Conservation (phyloP, 2,797 vertebrate genomes). For the Sternotherus odoratus region DNA sequence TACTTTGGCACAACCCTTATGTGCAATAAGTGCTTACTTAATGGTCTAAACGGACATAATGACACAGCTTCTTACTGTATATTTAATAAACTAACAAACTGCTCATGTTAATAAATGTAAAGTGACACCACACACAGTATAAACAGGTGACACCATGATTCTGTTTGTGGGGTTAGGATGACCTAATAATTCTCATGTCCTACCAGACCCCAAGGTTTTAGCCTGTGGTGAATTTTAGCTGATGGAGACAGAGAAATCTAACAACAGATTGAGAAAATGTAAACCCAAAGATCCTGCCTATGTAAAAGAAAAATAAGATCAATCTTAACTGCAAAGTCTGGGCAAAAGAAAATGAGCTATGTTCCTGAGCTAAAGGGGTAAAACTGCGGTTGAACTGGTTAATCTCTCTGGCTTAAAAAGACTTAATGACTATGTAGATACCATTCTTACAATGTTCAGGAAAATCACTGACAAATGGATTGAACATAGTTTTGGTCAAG, state of each 20-base stretch:
- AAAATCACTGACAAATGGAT: not conserved
- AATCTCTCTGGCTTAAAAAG: not conserved
- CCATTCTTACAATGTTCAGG: not conserved
- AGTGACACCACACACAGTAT: not conserved
- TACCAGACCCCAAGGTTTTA: not conserved
- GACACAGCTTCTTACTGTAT: not conserved
- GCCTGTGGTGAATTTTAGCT: too few species aligned
- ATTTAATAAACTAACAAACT: not conserved
- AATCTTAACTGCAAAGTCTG: not conserved
- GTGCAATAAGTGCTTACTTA: not conserved
- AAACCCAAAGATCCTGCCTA: not conserved
- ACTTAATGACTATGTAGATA: not conserved
- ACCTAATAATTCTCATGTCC: slow-evolving; percentile 24
- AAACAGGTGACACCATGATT: not conserved
- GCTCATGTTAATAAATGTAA: not conserved
- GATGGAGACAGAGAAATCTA: slow-evolving; percentile 2
- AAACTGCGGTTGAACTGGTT: not conserved
- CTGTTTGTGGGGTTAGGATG: slow-evolving; percentile 27
- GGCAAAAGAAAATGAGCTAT: not conserved
- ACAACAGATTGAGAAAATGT: not conserved
- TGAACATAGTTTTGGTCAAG: not conserved
- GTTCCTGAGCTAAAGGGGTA: not conserved
- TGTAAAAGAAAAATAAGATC: not conserved
- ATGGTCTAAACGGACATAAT: not conserved
- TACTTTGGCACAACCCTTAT: not conserved